These are phyloP conservation scores for Cassiopea andromeda DNA, from an alignment of 30 jellyfish, hydroid and myxozoan species.

Conservation along the genomic window DNA sequence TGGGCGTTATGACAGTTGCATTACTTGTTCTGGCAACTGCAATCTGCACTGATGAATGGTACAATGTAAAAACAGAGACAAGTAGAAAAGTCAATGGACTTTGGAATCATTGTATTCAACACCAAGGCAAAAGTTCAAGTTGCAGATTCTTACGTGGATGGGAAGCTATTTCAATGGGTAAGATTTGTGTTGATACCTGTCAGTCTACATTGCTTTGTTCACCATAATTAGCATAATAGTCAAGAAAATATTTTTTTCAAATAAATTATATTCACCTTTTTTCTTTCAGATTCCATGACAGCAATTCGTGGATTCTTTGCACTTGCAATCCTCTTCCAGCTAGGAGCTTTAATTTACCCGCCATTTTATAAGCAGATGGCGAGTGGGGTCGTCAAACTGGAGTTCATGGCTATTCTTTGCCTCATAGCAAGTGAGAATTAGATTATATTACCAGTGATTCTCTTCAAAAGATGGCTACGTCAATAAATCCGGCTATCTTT, in stretches of 20 bases:
- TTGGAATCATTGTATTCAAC: slow-evolving; percentile 69
- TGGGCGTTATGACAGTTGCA: slow-evolving; percentile 68
- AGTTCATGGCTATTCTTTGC: slow-evolving; percentile 88
- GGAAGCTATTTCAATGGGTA: slow-evolving; percentile 63
- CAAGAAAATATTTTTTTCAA: too few relatives aligned
- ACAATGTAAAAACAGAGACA: slow-evolving; percentile 37
- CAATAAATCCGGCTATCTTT: too few relatives aligned
- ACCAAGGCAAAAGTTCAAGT: slow-evolving; percentile 27
- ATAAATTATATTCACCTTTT: neutral
- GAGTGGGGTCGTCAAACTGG: slow-evolving; percentile 84
- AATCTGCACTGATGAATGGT: slow-evolving; percentile 80
- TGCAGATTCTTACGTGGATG: slow-evolving; percentile 61
- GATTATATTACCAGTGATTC: too few relatives aligned
- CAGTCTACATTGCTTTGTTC: too few relatives aligned
- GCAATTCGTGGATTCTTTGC: slow-evolving; percentile 86
- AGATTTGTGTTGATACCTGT: neutral
- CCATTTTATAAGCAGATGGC: slow-evolving; percentile 97
- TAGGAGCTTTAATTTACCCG: slow-evolving; percentile 93
- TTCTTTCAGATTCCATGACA: slow-evolving; percentile 73
- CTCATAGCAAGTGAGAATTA: slow-evolving; percentile 71
- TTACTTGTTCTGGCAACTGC: slow-evolving; percentile 58
- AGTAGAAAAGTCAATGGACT: slow-evolving; percentile 61
- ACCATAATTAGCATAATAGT: neutral
- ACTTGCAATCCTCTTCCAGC: slow-evolving; percentile 77
- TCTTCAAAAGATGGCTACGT: too few relatives aligned